phyloP scores from a whole-genome alignment of 1,140 invertebrate genomes.

The Plodia interpunctella region DNA sequence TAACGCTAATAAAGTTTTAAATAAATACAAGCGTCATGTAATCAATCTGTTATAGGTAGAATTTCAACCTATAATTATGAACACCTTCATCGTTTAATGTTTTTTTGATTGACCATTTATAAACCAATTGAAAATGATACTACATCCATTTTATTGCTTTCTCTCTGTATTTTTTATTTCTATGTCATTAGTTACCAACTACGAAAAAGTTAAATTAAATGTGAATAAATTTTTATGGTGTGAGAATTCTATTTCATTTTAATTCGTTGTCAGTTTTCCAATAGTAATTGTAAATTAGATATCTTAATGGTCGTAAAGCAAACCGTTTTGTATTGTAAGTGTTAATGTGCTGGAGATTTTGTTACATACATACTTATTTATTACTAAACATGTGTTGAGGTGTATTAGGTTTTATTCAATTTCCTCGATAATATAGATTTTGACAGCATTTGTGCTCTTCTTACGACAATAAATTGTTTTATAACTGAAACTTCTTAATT shows the following conservation, averaged over 20 bases:
- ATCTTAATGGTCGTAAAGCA: not conserved
- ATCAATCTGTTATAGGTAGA: no score
- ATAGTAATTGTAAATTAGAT: conserved; percentile 5
- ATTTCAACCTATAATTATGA: not conserved
- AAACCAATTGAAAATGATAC: conserved; percentile 19
- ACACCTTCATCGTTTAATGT: conserved; percentile 4
- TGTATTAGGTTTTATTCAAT: no score
- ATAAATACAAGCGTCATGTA: no score
- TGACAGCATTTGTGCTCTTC: no score
- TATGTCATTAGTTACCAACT: not conserved
- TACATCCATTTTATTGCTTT: not conserved
- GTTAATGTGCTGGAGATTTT: no score
- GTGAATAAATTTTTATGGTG: conserved; percentile 14
- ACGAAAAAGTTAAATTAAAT: not conserved
- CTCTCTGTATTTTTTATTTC: not conserved
- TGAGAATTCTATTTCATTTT: conserved; percentile 16
- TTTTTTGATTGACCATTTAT: conserved; percentile 18
- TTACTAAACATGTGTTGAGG: no score
- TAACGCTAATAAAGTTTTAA: no score
- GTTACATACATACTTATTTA: not conserved
- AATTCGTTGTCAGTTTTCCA: conserved; percentile 4
- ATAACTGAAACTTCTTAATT: no score
- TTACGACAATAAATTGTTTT: no score
- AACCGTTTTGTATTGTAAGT: not conserved
- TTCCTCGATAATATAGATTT: no score